Percentiles rank a stretch among this genome's conserved stretches.
These are phyloP conservation scores for Pseudonaja textilis DNA, from an alignment of 2,113 vertebrate genomes.

Conservation along the genomic window DNA sequence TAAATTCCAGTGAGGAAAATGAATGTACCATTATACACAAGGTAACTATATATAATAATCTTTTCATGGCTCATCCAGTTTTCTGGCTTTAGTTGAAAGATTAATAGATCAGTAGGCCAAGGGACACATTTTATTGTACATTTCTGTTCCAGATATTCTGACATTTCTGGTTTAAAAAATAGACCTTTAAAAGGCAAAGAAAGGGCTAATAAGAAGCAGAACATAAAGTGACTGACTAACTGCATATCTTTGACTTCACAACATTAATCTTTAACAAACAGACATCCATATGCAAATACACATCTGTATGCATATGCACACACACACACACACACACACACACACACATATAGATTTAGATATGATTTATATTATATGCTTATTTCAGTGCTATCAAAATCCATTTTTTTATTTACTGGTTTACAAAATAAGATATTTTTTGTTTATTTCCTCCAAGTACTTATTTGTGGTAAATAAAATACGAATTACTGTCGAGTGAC, in stretches of 20 bases:
- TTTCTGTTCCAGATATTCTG: conserved; percentile 76
- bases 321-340: neutral
- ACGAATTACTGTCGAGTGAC: neutral
- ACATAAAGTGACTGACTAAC: conserved; percentile 64
- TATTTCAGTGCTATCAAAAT: conserved; percentile 51
- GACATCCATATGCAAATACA: neutral
- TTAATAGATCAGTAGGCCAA: conserved; percentile 71
- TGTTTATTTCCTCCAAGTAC: conserved; percentile 49
- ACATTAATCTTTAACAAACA: conserved; percentile 54
- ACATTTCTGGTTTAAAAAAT: conserved; percentile 61
- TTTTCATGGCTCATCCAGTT: conserved; percentile 60
- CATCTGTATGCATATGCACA: neutral
- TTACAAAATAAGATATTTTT: conserved; percentile 40
- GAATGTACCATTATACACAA: conserved; percentile 41
- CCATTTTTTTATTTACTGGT: conserved; percentile 46
- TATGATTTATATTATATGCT: conserved; percentile 23
- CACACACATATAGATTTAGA: neutral
- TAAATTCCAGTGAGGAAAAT: conserved; percentile 8
- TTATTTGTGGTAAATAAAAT: conserved; percentile 22
- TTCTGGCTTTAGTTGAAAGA: conserved; percentile 69
- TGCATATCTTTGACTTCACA: conserved; percentile 62
- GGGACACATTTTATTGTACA: conserved; percentile 70
- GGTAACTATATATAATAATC: conserved; percentile 56
- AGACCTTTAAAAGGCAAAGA: conserved; percentile 66
- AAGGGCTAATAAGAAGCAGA: conserved; percentile 72